These are phyloP conservation scores for Epinotia demarniana DNA, from an alignment of 2,888 invertebrate genomes.

Conservation along the genomic window DNA sequence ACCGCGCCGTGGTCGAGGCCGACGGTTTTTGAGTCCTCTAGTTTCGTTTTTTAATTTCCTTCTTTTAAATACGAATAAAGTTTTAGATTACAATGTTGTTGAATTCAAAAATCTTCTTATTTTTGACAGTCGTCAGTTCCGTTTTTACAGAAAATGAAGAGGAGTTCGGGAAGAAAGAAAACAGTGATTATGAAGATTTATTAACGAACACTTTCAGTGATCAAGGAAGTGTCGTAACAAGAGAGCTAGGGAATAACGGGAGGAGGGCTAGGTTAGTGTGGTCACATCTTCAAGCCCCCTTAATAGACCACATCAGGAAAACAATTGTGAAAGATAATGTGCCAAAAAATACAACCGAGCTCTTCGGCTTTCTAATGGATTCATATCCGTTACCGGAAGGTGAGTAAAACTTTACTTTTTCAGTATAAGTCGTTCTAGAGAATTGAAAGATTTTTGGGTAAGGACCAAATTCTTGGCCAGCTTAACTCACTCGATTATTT, in stretches of 20 bases:
- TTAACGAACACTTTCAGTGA: constrained; percentile 42
- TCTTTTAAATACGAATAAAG: background rate
- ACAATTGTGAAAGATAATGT: constrained; percentile 55
- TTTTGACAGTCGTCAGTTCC: constrained; percentile 4
- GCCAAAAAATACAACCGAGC: constrained; percentile 54
- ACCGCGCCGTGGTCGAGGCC: constrained; percentile 16
- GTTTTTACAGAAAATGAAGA: constrained; percentile 15
- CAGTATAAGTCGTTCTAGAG: background rate
- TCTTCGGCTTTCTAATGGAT: constrained; percentile 70
- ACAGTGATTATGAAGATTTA: constrained; percentile 30
- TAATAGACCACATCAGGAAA: constrained; percentile 61
- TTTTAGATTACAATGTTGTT: constrained; percentile 1
- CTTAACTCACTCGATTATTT: too few species aligned
- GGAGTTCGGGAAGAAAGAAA: constrained; percentile 5
- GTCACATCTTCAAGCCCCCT: constrained; percentile 56
- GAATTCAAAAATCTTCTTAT: constrained; percentile 1
- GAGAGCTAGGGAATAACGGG: constrained; percentile 24
- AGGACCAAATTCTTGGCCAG: too few species aligned
- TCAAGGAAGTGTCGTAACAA: constrained; percentile 37
- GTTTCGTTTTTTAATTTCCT: background rate
- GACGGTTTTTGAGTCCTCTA: constrained; percentile 1
- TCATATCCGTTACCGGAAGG: constrained; percentile 68
- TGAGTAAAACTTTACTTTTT: constrained; percentile 53
- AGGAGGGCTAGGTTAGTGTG: constrained; percentile 53
- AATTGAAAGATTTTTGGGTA: background rate